A percentile compares a stretch with the other conserved stretches of the same genome.
phyloP scores from a whole-genome alignment of 1,140 invertebrate species.

The silkworm (Bombyx mori) region DNA sequence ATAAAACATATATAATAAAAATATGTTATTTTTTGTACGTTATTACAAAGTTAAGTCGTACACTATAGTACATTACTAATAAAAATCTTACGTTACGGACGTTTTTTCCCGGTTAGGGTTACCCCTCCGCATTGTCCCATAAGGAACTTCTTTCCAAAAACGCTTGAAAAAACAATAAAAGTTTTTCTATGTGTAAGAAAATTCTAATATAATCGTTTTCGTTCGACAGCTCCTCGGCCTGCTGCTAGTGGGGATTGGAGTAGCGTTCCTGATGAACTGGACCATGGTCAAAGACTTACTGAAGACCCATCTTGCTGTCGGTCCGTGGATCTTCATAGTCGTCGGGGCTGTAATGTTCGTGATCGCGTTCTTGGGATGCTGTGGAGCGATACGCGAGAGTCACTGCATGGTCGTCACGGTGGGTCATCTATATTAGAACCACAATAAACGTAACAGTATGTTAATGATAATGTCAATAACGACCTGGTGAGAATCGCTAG shows the following conservation, averaged over 20 bases:
- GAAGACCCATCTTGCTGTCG: constrained; percentile 65
- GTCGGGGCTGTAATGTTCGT: constrained; percentile 82
- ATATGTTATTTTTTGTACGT: no score
- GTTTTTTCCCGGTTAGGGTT: no score
- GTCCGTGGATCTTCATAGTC: constrained; percentile 78
- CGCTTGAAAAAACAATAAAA: no score
- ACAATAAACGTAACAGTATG: constrained; percentile 72
- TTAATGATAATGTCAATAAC: no score
- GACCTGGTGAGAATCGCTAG: no score
- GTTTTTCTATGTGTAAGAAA: no score
- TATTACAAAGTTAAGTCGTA: no score
- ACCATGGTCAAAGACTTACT: constrained; percentile 64
- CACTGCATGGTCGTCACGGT: constrained; percentile 88
- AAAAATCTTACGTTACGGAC: no score
- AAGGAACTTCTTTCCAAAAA: no score
- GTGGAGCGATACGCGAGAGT: constrained; percentile 86
- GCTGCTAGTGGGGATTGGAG: constrained; percentile 73
- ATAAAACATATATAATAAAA: no score
- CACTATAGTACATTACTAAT: no score
- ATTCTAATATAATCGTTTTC: constrained; percentile 16
- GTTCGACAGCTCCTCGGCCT: constrained; percentile 75
- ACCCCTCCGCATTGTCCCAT: no score
- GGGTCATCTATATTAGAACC: constrained; percentile 28
- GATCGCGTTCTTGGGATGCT: constrained; percentile 89
- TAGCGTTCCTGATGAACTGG: constrained; percentile 71